These are phyloP conservation scores for Thysanoteuthis rhombus DNA, from an alignment of 2,888 invertebrate species.

Conservation along the genomic window DNA sequence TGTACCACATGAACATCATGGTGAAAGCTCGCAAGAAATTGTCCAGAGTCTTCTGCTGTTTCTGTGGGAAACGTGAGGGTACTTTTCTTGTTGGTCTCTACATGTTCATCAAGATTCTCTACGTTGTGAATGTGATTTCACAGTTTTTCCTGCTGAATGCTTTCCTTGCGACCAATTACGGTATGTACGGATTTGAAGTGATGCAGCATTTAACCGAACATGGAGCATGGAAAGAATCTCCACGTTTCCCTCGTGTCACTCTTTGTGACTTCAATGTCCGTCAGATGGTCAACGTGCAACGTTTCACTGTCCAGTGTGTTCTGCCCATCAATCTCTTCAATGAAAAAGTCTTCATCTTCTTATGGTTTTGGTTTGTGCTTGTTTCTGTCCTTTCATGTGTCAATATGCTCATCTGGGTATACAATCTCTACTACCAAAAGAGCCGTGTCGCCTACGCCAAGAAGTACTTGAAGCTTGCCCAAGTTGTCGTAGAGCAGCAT, in stretches of 20 bases:
- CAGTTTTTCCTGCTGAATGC: conserved; percentile 62
- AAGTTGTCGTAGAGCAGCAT: conserved; percentile 40
- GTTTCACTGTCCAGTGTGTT: conserved; percentile 61
- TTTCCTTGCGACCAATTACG: conserved; percentile 60
- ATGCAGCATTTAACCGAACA: conserved; percentile 40
- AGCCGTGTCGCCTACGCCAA: conserved; percentile 54
- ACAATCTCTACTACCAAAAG: conserved; percentile 52
- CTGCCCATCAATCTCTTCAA: conserved; percentile 61
- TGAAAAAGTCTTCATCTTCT: conserved; percentile 62
- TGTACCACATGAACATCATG: conserved; percentile 54
- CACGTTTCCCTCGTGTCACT: conserved; percentile 58
- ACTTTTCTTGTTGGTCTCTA: conserved; percentile 58
- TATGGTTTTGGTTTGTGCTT: conserved; percentile 62
- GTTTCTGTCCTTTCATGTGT: conserved; percentile 48
- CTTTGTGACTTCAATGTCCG: conserved; percentile 61
- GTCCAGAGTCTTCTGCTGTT: conserved; percentile 51
- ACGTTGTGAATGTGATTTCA: conserved; percentile 53
- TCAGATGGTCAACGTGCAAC: conserved; percentile 57
- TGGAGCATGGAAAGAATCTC: conserved; percentile 51
- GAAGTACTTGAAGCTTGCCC: conserved; percentile 51
- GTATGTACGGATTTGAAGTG: conserved; percentile 57
- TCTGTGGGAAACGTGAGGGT: conserved; percentile 59
- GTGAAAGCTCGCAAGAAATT: conserved; percentile 51
- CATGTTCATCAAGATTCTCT: conserved; percentile 55
- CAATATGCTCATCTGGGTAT: conserved; percentile 50